Percentiles rank a stretch among this genome's conserved stretches.
phyloP scores from a whole-genome alignment of 2,888 invertebrate genomes.

The Mylabris sibirica region DNA sequence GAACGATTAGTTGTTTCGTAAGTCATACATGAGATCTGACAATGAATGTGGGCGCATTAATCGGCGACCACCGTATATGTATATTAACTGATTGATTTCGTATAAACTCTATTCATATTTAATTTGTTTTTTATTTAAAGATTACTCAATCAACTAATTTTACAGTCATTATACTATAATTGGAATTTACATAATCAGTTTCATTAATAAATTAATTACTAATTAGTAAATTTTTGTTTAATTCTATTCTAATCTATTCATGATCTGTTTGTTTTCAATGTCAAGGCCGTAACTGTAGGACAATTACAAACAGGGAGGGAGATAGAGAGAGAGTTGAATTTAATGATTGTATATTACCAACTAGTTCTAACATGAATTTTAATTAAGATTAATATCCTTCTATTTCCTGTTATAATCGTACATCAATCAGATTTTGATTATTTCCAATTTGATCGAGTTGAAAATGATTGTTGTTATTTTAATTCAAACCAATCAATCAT shows the following conservation, averaged over 20 bases:
- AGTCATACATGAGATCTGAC: no score
- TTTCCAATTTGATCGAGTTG: neutral
- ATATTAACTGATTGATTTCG: neutral
- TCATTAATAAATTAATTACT: neutral
- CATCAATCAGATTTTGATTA: constrained; percentile 6
- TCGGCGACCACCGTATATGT: no score
- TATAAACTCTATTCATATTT: no score
- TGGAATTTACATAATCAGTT: neutral
- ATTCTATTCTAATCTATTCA: neutral
- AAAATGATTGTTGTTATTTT: neutral
- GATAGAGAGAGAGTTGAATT: neutral
- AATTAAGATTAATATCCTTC: constrained; percentile 4
- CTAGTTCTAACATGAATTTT: neutral
- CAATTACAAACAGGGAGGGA: neutral
- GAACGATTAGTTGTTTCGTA: no score
- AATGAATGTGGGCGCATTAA: no score
- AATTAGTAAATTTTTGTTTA: neutral
- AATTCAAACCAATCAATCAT: neutral
- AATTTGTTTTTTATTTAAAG: no score
- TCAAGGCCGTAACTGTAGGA: neutral
- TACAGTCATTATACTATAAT: no score
- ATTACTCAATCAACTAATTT: neutral
- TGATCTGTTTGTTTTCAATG: neutral
- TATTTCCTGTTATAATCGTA: constrained; percentile 5
- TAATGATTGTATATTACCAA: constrained; percentile 4